Evolutionary conservation across 1,140 invertebrate species (phyloP), one percentile per base, ranked within the genome.

Genomic region (Dendrolimus punctatus): DNA sequence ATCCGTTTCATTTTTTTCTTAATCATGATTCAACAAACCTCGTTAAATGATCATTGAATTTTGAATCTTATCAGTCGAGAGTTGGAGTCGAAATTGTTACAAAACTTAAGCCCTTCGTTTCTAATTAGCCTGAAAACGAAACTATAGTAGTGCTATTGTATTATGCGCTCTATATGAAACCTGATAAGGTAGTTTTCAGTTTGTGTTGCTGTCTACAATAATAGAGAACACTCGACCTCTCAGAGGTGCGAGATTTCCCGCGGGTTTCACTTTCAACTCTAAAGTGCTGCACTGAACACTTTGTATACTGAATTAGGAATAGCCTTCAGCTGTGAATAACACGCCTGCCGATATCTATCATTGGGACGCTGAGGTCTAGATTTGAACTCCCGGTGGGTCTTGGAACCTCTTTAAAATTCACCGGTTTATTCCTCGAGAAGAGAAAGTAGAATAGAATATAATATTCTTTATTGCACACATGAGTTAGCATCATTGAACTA

Each of bases 101-200:
- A 9, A 46, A 37, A 45, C 46, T 53, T 59, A 55, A 53, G 62
- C 69, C 69, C 71, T 73, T 70, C 64, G 66, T 53, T 64, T 67
- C 75, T 84, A 84, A 84, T 84, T 84, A 84, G 80, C 80, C 72
- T 80, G 70, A 80, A 84, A 80, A 80, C 73, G 73, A 73, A 79
- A 82, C 76, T 79, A 80, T 68, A 55, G 48, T 41, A 38, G 7
- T 41, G 8, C 7, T 41, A 49, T 43, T 23, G 46, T 43, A 76
- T 62, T 75, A 51, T 63, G 44, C 53, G 65, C 73, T 64, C 50
- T 82, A 68, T 58, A 44, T 41, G 10, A n/a, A 38, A 5, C 43
- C 37, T 50, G 38, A 57, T 73, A 73, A 61, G 62, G 68, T 63
- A 54, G 40, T 44, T 54, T 58, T 70, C 48, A 7, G 59, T 23